Conservation (phyloP, 2,797 vertebrate species). For the Scolopax bukidnonensis region DNA sequence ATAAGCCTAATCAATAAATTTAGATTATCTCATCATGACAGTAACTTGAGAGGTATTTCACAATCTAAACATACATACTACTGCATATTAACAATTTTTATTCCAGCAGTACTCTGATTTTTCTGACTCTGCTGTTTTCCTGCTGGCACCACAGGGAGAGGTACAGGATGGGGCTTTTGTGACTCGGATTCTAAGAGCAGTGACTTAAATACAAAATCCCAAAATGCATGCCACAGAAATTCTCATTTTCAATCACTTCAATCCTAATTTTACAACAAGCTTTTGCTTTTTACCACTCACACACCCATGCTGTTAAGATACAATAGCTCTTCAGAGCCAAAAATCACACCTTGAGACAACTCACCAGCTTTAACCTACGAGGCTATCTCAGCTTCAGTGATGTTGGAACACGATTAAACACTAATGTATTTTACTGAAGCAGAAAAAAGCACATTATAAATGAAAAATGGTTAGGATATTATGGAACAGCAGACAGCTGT, state of each 20-base stretch:
- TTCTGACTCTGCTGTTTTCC: background rate
- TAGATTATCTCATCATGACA: background rate
- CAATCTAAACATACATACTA: background rate
- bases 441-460: background rate
- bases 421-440: background rate
- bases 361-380: background rate
- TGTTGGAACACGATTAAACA: accelerated
- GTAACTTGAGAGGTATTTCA: background rate
- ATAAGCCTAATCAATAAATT: background rate
- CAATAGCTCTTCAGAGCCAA: background rate
- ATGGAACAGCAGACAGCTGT: background rate
- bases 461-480: background rate
- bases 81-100: background rate
- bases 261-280: constrained; percentile 38
- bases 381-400: background rate
- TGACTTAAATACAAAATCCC: background rate
- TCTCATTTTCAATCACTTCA: constrained; percentile 30
- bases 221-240: background rate
- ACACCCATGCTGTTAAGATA: background rate
- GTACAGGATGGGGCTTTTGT: background rate
- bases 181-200: background rate
- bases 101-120: background rate
- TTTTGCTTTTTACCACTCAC: constrained; percentile 18
- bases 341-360: background rate
- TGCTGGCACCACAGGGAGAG: background rate